Evolutionary conservation across 1,140 invertebrate genomes (phyloP).

Genomic region (Drosophila repleta): DNA sequence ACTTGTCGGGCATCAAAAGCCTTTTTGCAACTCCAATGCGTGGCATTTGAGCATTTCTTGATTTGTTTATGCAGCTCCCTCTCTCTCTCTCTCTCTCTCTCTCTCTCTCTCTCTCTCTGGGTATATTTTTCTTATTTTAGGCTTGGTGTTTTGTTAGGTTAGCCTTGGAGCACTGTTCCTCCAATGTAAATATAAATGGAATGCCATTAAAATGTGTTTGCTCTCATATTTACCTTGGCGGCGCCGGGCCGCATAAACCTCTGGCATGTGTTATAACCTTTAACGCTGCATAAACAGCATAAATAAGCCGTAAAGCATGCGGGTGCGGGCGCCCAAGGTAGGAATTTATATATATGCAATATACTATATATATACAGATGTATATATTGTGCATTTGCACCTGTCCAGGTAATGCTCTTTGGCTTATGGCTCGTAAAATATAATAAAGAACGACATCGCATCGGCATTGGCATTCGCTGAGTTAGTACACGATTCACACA

Average conservation of each 20-base stretch:
- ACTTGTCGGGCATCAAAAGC: constrained; percentile 73
- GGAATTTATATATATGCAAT: constrained; percentile 6
- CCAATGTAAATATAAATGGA: constrained; percentile 64
- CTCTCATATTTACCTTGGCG: constrained; percentile 76
- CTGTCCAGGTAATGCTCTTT: neutral
- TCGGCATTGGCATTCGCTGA: neutral
- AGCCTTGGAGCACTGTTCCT: constrained; percentile 46
- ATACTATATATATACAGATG: neutral
- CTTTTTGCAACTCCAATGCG: constrained; percentile 57
- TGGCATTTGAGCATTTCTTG: constrained; percentile 48
- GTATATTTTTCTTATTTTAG: constrained; percentile 2
- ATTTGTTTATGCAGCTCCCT: constrained; percentile 72
- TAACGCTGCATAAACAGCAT: constrained; percentile 78
- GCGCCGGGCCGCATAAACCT: constrained; percentile 16
- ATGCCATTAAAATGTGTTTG: constrained; percentile 80
- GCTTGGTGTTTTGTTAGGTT: constrained; percentile 69
- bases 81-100: neutral
- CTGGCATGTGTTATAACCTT: constrained; percentile 61
- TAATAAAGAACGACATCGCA: neutral
- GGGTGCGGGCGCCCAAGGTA: neutral
- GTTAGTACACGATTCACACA: constrained; percentile 58
- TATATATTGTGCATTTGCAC: constrained; percentile 10
- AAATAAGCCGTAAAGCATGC: constrained; percentile 58
- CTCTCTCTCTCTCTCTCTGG: neutral
- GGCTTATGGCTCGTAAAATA: constrained; percentile 8